Conservation (phyloP, 92 coral and sea anemone genomes). For the Porites lobata region DNA sequence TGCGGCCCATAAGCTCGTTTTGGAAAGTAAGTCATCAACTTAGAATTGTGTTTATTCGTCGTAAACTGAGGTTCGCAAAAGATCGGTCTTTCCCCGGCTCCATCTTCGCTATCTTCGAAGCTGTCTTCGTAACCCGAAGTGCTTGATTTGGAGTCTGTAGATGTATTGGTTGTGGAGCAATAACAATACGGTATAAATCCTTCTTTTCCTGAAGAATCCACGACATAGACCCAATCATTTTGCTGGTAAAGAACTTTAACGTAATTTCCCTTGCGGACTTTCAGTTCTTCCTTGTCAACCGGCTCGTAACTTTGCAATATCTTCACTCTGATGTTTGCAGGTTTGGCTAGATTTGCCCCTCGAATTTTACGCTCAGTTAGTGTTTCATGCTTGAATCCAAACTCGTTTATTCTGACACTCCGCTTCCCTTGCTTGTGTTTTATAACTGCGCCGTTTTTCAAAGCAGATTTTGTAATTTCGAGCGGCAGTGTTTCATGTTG, state of each 20-base stretch:
- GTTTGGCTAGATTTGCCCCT: slow-evolving; percentile 75
- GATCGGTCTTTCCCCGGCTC: slow-evolving; percentile 51
- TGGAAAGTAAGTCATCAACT: slow-evolving; percentile 80
- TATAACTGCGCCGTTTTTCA: slow-evolving; percentile 75
- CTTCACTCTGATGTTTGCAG: slow-evolving; percentile 84
- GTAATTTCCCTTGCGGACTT: slow-evolving; percentile 74
- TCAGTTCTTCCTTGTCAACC: slow-evolving; percentile 77
- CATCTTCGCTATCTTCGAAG: slow-evolving; percentile 73
- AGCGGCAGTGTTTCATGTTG: slow-evolving; percentile 21
- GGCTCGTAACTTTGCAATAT: slow-evolving; percentile 73
- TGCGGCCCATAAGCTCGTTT: slow-evolving; percentile 90
- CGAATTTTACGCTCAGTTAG: slow-evolving; percentile 75
- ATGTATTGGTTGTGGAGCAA: slow-evolving; percentile 73
- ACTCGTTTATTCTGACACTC: slow-evolving; percentile 83
- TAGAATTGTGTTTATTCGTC: slow-evolving; percentile 44
- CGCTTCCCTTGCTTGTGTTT: slow-evolving; percentile 66
- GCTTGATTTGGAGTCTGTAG: slow-evolving; percentile 80
- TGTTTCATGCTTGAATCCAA: slow-evolving; percentile 65
- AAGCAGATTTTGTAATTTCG: slow-evolving; percentile 71
- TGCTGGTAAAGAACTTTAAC: slow-evolving; percentile 82
- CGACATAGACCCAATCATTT: slow-evolving; percentile 87
- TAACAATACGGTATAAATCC: slow-evolving; percentile 82
- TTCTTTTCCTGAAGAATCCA: slow-evolving; percentile 79
- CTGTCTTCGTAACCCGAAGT: slow-evolving; percentile 88
- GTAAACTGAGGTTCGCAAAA: slow-evolving; percentile 21